A percentile compares a stretch with the other conserved stretches of the same genome.
Evolutionary conservation across 2,888 invertebrate genomes (phyloP).

Genomic region (Clostera curtula): DNA sequence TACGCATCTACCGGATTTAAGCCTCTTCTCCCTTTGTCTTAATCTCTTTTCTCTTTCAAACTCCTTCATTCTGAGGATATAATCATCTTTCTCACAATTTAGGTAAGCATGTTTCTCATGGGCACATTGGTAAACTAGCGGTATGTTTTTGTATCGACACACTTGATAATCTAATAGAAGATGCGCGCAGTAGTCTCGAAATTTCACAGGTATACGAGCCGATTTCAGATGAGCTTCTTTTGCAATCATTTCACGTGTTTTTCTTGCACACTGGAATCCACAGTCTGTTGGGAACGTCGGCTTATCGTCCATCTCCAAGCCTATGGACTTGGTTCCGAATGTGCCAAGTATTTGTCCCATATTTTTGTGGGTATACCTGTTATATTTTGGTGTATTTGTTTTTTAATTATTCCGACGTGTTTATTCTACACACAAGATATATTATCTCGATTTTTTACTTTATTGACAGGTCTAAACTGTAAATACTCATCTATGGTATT

Average conservation of each 20-base stretch:
- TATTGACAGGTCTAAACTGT: too few relatives aligned
- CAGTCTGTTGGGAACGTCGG: conserved; percentile 79
- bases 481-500: too few relatives aligned
- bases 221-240: conserved; percentile 83
- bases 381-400: neutral
- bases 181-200: conserved; percentile 91
- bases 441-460: too few relatives aligned
- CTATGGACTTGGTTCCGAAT: conserved; percentile 24
- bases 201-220: conserved; percentile 77
- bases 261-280: conserved; percentile 82
- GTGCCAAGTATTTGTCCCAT: conserved; percentile 52
- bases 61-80: conserved; percentile 67
- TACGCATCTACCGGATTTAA: too few relatives aligned
- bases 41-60: conserved; percentile 55
- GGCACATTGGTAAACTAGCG: conserved; percentile 79
- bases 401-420: neutral
- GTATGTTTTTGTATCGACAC: conserved; percentile 82
- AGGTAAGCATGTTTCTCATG: conserved; percentile 83
- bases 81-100: conserved; percentile 87
- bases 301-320: conserved; percentile 43
- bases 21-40: conserved; percentile 40
- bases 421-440: too few relatives aligned
- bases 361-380: conserved; percentile 2
- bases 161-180: conserved; percentile 77
- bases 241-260: conserved; percentile 81